These are phyloP conservation scores for Microctonus brassicae DNA, from an alignment of 2,888 invertebrate species.

Conservation along the genomic window DNA sequence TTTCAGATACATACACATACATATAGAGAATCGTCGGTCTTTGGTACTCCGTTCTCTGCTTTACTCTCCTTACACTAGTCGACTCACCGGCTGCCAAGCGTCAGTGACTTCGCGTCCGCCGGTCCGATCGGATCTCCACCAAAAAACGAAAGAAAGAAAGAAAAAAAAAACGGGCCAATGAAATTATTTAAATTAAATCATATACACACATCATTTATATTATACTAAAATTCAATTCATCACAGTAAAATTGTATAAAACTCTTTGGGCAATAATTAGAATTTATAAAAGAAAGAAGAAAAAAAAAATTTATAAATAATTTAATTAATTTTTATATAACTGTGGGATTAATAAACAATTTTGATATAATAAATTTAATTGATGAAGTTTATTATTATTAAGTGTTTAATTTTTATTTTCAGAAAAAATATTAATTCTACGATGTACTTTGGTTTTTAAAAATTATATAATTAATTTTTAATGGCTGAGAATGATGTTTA, in stretches of 20 bases:
- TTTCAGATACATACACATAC: neutral
- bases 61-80: conserved; percentile 57
- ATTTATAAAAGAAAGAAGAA: too few species aligned
- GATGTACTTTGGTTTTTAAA: neutral
- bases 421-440: neutral
- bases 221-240: too few species aligned
- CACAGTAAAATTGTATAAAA: too few species aligned
- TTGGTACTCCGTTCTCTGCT: conserved; percentile 11
- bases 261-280: too few species aligned
- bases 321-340: too few species aligned
- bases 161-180: neutral
- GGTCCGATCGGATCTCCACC: conserved; percentile 63
- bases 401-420: neutral
- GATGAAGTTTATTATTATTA: neutral
- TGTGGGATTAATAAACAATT: too few species aligned
- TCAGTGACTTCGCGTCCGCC: conserved; percentile 69
- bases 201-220: too few species aligned
- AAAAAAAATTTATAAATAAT: too few species aligned
- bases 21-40: too few species aligned
- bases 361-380: too few species aligned
- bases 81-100: conserved; percentile 64
- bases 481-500: neutral
- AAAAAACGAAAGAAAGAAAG: too few species aligned
- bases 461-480: neutral
- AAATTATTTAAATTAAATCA: too few species aligned